These are phyloP conservation scores for Microctonus hyperodae DNA, from an alignment of 2,888 invertebrate genomes.

Conservation along the genomic window DNA sequence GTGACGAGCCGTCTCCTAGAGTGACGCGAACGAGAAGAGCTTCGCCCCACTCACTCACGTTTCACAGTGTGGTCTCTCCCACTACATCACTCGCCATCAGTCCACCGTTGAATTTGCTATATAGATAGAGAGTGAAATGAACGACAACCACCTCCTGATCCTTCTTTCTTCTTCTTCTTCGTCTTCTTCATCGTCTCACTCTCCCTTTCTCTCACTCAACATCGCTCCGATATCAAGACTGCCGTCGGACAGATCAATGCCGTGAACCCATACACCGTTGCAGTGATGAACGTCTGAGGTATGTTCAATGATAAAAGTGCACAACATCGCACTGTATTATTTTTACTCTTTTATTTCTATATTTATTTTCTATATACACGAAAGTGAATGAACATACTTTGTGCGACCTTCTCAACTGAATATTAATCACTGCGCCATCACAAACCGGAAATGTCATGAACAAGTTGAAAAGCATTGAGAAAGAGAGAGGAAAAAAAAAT, in stretches of 20 bases:
- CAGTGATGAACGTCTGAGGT: slow-evolving; percentile 58
- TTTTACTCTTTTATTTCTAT: slow-evolving; percentile 28
- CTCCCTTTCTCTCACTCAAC: slow-evolving; percentile 35
- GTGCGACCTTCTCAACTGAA: slow-evolving; percentile 1
- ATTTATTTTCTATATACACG: slow-evolving; percentile 4
- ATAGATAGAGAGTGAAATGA: slow-evolving; percentile 27
- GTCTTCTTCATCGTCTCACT: not conserved
- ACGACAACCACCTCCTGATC: too few relatives aligned
- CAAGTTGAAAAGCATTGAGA: not conserved
- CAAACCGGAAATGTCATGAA: slow-evolving; percentile 1
- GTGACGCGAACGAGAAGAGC: slow-evolving; percentile 40
- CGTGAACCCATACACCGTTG: slow-evolving; percentile 44
- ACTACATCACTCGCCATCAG: slow-evolving; percentile 26
- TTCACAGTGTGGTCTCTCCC: slow-evolving; percentile 11
- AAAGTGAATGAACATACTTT: slow-evolving; percentile 1
- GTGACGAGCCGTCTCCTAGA: slow-evolving; percentile 51
- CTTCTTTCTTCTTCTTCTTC: too few relatives aligned
- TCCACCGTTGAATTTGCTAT: slow-evolving; percentile 32
- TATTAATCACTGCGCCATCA: slow-evolving; percentile 12
- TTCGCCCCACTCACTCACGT: slow-evolving; percentile 25
- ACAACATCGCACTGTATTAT: slow-evolving; percentile 37
- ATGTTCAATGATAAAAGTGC: slow-evolving; percentile 51
- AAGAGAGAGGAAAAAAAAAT: not conserved
- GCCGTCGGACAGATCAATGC: slow-evolving; percentile 63
- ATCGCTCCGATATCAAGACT: slow-evolving; percentile 58